These are phyloP conservation scores for Geodia barretti DNA, from an alignment of 37 sponge, comb jelly and placozoan genomes.

Conservation along the genomic window DNA sequence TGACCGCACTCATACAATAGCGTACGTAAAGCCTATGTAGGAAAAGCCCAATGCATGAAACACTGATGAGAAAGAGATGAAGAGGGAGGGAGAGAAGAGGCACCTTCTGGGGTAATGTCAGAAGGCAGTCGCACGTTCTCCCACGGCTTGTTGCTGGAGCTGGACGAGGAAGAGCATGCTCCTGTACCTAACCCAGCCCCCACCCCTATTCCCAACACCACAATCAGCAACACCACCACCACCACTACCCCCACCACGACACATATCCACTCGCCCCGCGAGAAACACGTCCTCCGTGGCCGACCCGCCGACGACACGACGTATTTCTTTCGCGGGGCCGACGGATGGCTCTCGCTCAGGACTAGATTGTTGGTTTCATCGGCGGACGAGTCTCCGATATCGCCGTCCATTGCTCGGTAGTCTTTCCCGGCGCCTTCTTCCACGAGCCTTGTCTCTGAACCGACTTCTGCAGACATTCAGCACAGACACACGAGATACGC, in stretches of 20 bases:
- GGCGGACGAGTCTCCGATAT: not conserved
- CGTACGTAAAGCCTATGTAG: too few relatives aligned
- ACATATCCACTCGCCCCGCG: constrained; percentile 49
- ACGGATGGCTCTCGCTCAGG: not conserved
- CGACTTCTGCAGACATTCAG: too few relatives aligned
- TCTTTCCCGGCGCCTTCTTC: too few relatives aligned
- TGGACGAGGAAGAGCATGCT: not conserved
- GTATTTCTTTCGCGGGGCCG: too few relatives aligned
- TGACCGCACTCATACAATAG: too few relatives aligned
- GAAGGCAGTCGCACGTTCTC: constrained; percentile 66
- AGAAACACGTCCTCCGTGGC: too few relatives aligned
- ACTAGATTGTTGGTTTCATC: not conserved
- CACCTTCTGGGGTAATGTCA: constrained; percentile 34
- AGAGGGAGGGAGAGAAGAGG: not conserved
- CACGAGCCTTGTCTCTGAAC: too few relatives aligned
- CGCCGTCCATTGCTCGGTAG: too few relatives aligned
- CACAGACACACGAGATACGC: too few relatives aligned
- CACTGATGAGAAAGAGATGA: not conserved
- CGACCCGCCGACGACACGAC: not conserved
- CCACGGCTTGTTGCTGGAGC: constrained; percentile 37
- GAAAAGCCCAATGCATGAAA: too few relatives aligned
- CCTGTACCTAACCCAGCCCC: not conserved
- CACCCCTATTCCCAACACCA: constrained; percentile 38
- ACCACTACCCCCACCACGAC: constrained; percentile 30
- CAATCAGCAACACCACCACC: constrained; percentile 12